Evolutionary conservation across 2,888 invertebrate genomes (phyloP), one percentile per base, ranked within the genome.

Genomic region (Prenolepis imparis): DNA sequence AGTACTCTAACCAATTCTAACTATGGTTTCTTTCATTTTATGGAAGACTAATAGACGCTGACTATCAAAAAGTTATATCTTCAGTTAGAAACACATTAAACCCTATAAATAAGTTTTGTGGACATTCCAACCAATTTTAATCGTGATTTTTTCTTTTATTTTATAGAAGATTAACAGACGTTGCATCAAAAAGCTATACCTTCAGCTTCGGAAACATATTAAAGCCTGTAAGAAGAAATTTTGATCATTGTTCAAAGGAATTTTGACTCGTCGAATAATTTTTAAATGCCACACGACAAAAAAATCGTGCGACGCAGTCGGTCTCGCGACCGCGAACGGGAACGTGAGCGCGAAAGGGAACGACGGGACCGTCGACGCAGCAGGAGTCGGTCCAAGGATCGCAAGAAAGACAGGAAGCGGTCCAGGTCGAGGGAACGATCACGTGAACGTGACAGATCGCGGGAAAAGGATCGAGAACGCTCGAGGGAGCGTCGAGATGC

Each of bases 231-330:
- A n/a, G 6, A 52, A 52, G n/a, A 5, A 36, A 36, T 36, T 36
- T 36, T 5, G 5, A 5, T 36, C 36, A 36, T 32, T n/a, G n/a
- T n/a, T n/a, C 1, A 48, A 28, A 28, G n/a, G n/a, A 48, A 48
- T 48, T 48, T 48, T 48, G 18, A 24, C 0, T 15, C 52, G 8
- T n/a, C 8, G 18, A 48, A 5, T 8, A 8, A n/a, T 3, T n/a
- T 36, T 59, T 15, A 59, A 11, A 95, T 95, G 94, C 95, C 94
- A 1, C 95, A 95, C 83, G 96, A 96, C 72, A 96, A 96, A 90
- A 96, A 96, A 85, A 93, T 90, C 18, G 67, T 86, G 44, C 90
- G 95, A 18, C 95, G 96, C 9, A 96, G 96, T 28, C 95, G 95
- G 78, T 96, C 96, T 1, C 94, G 94, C 15, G 95, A 95, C 77